phyloP scores from a whole-genome alignment of 1,140 invertebrate genomes.

The Drosophila malerkotliana region DNA sequence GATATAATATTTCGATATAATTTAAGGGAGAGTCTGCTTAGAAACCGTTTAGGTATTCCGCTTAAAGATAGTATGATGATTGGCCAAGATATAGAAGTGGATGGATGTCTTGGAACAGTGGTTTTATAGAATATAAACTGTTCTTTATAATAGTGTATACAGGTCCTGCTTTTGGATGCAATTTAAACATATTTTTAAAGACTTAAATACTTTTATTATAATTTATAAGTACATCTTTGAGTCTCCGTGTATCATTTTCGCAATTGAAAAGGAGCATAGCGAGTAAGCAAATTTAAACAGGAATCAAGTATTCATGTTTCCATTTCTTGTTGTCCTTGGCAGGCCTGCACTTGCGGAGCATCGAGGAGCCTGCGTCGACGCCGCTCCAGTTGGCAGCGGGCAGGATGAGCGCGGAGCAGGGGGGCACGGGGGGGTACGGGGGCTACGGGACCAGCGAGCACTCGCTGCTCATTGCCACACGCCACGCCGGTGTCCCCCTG shows the following conservation, averaged over 20 bases:
- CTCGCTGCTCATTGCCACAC: constrained; percentile 83
- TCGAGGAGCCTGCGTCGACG: constrained; percentile 87
- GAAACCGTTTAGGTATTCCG: no score
- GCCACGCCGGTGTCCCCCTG: constrained; percentile 84
- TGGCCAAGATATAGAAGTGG: no score
- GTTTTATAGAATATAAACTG: no score
- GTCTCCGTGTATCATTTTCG: neutral
- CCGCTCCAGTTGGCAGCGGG: constrained; percentile 59
- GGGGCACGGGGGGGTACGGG: constrained; percentile 85
- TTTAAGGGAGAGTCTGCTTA: no score
- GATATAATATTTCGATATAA: no score
- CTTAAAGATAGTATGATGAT: no score
- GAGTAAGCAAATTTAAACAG: constrained; percentile 24
- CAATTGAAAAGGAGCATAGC: neutral
- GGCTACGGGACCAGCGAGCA: constrained; percentile 82
- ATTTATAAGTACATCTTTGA: neutral
- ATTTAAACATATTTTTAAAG: no score
- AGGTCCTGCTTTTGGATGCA: no score
- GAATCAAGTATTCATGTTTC: constrained; percentile 40
- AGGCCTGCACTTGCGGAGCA: constrained; percentile 92
- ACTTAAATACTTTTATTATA: no score
- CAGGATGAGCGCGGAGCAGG: constrained; percentile 88
- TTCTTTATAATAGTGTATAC: no score
- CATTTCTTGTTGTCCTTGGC: constrained; percentile 65
- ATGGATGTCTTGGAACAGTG: no score